A percentile compares a stretch with the other conserved stretches of the same genome.
These are phyloP conservation scores for Drosophila suzukii DNA, from an alignment of 1,140 invertebrate species.

Conservation along the genomic window DNA sequence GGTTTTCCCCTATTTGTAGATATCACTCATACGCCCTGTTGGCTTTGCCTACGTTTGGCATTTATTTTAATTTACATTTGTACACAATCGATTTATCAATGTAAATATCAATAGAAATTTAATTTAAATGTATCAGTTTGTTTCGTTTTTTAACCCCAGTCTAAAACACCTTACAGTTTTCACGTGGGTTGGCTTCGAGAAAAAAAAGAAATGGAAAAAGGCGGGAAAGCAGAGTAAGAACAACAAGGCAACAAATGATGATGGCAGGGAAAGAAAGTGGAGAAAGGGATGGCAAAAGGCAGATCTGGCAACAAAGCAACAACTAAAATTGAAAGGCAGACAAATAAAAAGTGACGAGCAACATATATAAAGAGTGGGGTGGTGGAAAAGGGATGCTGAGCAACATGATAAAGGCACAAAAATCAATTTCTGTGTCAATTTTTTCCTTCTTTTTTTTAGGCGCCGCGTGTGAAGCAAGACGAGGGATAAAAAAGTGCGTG, in stretches of 20 bases:
- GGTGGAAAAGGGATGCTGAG: conserved; percentile 37
- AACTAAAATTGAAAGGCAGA: conserved; percentile 54
- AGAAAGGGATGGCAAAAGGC: background rate
- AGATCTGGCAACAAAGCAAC: conserved; percentile 35
- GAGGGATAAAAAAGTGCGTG: conserved; percentile 38
- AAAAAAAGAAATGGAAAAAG: background rate
- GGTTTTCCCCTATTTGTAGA: background rate
- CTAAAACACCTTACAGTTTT: conserved; percentile 22
- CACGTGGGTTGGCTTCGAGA: background rate
- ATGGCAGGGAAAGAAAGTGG: background rate
- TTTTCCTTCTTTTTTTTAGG: conserved; percentile 39
- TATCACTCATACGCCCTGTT: conserved; percentile 6
- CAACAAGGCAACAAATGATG: conserved; percentile 31
- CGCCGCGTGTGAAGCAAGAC: conserved; percentile 44
- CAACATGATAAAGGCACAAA: conserved; percentile 74
- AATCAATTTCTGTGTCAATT: conserved; percentile 78
- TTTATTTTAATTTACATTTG: background rate
- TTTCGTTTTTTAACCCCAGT: background rate
- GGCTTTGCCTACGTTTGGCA: background rate
- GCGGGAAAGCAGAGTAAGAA: conserved; percentile 22
- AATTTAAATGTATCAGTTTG: background rate
- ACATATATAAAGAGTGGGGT: conserved; percentile 2
- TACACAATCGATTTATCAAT: conserved; percentile 1
- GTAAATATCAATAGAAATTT: background rate
- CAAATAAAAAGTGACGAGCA: conserved; percentile 38